Conservation (phyloP, 92 coral and sea anemone genomes). For the Porites evermanni region DNA sequence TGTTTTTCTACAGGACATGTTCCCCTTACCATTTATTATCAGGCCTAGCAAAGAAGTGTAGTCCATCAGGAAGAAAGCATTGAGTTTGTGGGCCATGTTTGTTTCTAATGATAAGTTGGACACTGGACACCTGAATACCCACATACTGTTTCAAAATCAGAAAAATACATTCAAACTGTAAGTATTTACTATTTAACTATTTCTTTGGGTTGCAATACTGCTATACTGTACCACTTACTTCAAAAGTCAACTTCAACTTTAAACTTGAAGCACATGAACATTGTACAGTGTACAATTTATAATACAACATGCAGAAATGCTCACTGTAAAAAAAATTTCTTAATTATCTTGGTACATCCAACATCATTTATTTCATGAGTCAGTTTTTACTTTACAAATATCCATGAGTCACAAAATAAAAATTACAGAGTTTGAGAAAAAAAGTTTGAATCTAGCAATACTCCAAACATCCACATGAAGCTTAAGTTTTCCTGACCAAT, state of each 20-base stretch:
- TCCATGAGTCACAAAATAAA: too few species aligned
- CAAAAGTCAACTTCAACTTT: not conserved
- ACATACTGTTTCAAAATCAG: slow-evolving; percentile 55
- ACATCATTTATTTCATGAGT: too few species aligned
- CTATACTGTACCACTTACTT: too few species aligned
- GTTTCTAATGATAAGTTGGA: slow-evolving; percentile 54
- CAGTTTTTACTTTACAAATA: too few species aligned
- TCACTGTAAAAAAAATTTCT: too few species aligned
- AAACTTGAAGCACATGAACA: not conserved
- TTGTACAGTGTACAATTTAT: too few species aligned
- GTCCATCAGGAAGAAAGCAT: slow-evolving; percentile 64
- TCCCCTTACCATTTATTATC: slow-evolving; percentile 44
- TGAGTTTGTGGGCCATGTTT: slow-evolving; percentile 31
- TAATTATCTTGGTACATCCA: too few species aligned
- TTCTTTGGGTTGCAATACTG: too few species aligned
- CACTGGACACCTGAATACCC: slow-evolving; percentile 62
- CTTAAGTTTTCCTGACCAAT: not conserved
- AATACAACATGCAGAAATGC: too few species aligned
- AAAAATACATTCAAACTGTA: not conserved
- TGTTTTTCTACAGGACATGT: too few species aligned
- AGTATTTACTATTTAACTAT: not conserved
- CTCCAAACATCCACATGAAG: not conserved
- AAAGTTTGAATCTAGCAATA: too few species aligned
- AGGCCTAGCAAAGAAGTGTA: slow-evolving; percentile 64
- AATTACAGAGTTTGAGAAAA: too few species aligned